Conservation (phyloP, 2,797 vertebrate genomes). For the Paedocypris micromegethes region DNA sequence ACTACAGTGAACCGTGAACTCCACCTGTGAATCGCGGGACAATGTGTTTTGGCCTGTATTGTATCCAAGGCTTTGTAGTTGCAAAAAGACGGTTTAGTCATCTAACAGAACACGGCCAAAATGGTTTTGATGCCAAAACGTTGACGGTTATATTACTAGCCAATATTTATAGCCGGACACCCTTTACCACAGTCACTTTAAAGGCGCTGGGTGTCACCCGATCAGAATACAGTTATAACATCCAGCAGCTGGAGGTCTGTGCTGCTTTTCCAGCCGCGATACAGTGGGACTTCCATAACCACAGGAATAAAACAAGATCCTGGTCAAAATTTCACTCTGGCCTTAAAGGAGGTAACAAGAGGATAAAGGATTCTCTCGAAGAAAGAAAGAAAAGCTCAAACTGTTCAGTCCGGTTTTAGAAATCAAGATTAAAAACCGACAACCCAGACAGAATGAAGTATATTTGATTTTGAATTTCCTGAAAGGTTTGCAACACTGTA, state of each 20-base stretch:
- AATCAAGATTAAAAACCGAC: no score
- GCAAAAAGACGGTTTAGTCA: slow-evolving; percentile 22
- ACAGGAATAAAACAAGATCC: slow-evolving; percentile 54
- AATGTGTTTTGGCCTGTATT: not conserved
- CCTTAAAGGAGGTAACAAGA: slow-evolving; percentile 33
- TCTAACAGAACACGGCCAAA: not conserved
- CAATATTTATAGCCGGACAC: slow-evolving; percentile 55
- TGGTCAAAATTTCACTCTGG: slow-evolving; percentile 44
- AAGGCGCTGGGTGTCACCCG: slow-evolving; percentile 45
- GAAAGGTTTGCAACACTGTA: no score
- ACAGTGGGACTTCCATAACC: slow-evolving; percentile 44
- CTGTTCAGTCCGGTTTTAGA: no score
- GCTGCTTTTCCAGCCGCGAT: slow-evolving; percentile 37
- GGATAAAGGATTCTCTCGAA: not conserved
- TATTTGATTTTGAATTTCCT: no score
- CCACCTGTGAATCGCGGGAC: not conserved
- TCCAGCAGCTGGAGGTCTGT: slow-evolving; percentile 46
- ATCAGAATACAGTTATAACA: slow-evolving; percentile 46
- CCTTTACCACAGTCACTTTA: slow-evolving; percentile 49
- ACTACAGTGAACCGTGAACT: slow-evolving; percentile 42
- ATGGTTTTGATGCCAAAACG: slow-evolving; percentile 18
- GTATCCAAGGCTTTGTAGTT: slow-evolving; percentile 11
- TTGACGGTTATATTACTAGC: slow-evolving; percentile 25
- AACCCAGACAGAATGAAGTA: no score
- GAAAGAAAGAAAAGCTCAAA: not conserved